These are phyloP conservation scores for Drosophila ustulata DNA, from an alignment of 2,888 invertebrate species.

Conservation along the genomic window DNA sequence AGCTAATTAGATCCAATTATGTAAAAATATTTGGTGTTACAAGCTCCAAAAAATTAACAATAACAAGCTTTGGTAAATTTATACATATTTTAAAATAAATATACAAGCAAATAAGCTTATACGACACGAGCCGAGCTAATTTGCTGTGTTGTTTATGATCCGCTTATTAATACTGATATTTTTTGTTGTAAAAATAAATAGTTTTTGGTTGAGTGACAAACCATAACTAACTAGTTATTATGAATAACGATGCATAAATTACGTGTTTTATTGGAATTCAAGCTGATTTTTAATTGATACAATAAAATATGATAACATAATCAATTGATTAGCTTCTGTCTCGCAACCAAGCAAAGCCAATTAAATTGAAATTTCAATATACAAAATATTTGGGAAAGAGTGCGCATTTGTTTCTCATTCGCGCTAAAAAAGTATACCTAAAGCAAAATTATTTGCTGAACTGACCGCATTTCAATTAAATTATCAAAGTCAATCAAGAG, in stretches of 20 bases:
- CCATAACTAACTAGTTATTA: constrained; percentile 26
- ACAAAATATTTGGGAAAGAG: not conserved
- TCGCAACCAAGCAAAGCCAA: constrained; percentile 1
- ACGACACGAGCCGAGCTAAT: constrained; percentile 28
- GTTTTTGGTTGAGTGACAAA: constrained; percentile 4
- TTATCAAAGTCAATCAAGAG: constrained; percentile 61
- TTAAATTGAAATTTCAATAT: not conserved
- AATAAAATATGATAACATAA: constrained; percentile 48
- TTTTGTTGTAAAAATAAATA: not conserved
- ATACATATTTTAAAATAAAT: constrained; percentile 1
- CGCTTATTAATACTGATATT: constrained; percentile 25
- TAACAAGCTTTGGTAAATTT: not conserved
- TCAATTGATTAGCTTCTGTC: constrained; percentile 33
- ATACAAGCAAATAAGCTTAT: not conserved
- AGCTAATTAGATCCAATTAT: constrained; percentile 13
- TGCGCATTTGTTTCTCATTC: not conserved
- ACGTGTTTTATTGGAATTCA: constrained; percentile 44
- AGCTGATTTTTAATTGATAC: constrained; percentile 50
- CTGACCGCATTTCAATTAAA: constrained; percentile 62
- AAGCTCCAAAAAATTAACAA: constrained; percentile 7
- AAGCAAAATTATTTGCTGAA: constrained; percentile 16
- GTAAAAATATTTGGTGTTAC: constrained; percentile 5
- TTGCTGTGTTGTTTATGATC: constrained; percentile 18
- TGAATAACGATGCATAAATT: constrained; percentile 57
- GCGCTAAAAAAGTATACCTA: constrained; percentile 2